Percentiles rank a stretch among this genome's conserved stretches.
These are phyloP conservation scores for Sympetrum striolatum DNA, from an alignment of 2,888 invertebrate species.

Conservation along the genomic window DNA sequence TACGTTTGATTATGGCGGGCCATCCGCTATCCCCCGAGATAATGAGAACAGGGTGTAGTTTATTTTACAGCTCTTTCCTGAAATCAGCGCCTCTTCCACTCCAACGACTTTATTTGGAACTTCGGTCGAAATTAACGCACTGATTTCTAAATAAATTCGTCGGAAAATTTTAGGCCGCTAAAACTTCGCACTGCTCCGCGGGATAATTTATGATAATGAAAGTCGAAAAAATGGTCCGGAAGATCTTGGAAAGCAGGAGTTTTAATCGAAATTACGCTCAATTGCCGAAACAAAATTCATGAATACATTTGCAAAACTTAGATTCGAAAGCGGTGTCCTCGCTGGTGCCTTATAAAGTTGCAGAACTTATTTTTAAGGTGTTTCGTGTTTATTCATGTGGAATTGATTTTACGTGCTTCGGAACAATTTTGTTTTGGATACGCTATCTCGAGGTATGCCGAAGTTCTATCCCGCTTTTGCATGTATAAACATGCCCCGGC, in stretches of 20 bases:
- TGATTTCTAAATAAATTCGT: background rate
- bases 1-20: no score
- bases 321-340: background rate
- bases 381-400: background rate
- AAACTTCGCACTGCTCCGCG: background rate
- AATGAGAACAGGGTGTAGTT: no score
- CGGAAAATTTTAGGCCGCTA: background rate
- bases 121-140: background rate
- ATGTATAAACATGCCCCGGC: background rate
- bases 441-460: background rate
- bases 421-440: background rate
- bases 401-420: background rate
- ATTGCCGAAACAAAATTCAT: background rate
- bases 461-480: background rate
- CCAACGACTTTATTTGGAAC: no score
- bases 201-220: background rate
- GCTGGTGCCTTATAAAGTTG: background rate
- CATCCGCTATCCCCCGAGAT: no score
- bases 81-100: no score
- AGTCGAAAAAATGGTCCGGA: background rate
- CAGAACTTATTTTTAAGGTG: background rate
- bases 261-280: background rate
- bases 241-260: background rate
- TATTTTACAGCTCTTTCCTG: no score
- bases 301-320: background rate